Evolutionary conservation across 1,140 invertebrate species (phyloP).

Genomic region (Heliconius nattereri): DNA sequence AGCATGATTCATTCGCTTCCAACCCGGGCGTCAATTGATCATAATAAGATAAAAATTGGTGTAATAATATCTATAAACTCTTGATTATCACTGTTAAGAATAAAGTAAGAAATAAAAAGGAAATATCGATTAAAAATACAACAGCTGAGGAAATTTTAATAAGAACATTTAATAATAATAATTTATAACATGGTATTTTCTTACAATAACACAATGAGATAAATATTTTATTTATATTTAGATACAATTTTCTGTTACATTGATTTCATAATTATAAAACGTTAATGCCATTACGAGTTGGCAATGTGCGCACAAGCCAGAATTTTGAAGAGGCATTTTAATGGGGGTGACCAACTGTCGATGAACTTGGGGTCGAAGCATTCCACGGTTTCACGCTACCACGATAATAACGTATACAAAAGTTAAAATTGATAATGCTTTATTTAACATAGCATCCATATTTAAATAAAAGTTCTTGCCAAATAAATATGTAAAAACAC

Average conservation of each 20-base stretch:
- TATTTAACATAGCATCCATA: slow-evolving; percentile 60
- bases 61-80: slow-evolving; percentile 15
- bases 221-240: neutral
- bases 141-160: neutral
- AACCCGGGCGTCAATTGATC: slow-evolving; percentile 66
- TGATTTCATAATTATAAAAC: slow-evolving; percentile 37
- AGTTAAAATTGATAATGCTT: slow-evolving; percentile 66
- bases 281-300: slow-evolving; percentile 59
- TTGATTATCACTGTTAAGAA: neutral
- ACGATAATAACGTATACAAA: slow-evolving; percentile 74
- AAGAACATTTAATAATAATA: neutral
- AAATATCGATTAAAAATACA: neutral
- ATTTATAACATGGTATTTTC: neutral
- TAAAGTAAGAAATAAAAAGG: neutral
- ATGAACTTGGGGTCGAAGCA: slow-evolving; percentile 66
- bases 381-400: slow-evolving; percentile 69
- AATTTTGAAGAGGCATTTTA: slow-evolving; percentile 76
- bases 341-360: slow-evolving; percentile 80
- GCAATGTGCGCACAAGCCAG: slow-evolving; percentile 75
- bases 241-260: neutral
- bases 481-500: neutral
- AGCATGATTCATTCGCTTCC: slow-evolving; percentile 75
- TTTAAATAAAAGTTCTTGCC: neutral
- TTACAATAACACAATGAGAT: neutral
- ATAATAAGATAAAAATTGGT: slow-evolving; percentile 59